phyloP scores from a whole-genome alignment of 2,113 vertebrate species.

The Athene cunicularia region DNA sequence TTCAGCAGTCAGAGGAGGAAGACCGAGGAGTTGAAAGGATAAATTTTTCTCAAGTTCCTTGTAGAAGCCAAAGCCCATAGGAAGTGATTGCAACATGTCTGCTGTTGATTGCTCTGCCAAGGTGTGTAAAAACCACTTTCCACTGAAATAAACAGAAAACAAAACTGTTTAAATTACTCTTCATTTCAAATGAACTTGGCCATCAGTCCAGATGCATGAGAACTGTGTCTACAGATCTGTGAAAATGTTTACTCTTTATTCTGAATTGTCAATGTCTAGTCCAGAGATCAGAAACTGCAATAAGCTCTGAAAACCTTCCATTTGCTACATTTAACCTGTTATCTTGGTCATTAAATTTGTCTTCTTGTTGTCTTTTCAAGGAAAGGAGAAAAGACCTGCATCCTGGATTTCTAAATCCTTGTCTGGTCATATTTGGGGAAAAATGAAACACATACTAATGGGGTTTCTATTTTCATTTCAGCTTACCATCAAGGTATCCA shows the following conservation, averaged over 20 bases:
- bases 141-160: background rate
- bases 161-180: background rate
- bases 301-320: background rate
- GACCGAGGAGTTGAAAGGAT: background rate
- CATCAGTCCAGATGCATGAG: background rate
- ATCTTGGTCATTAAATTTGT: background rate
- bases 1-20: background rate
- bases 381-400: background rate
- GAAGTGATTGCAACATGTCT: background rate
- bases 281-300: background rate
- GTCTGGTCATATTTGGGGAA: background rate
- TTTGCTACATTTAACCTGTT: background rate
- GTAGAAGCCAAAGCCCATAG: background rate
- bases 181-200: background rate
- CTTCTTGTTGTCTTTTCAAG: background rate
- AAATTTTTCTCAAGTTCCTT: background rate
- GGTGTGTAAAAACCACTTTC: background rate
- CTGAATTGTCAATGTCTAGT: background rate
- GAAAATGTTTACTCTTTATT: background rate
- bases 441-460: background rate
- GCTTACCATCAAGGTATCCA: background rate
- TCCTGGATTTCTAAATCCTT: background rate
- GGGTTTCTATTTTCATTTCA: background rate
- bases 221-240: background rate
- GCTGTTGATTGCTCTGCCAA: background rate